phyloP scores from a whole-genome alignment of 2,888 invertebrate species.

The Leptinotarsa tumamoca region DNA sequence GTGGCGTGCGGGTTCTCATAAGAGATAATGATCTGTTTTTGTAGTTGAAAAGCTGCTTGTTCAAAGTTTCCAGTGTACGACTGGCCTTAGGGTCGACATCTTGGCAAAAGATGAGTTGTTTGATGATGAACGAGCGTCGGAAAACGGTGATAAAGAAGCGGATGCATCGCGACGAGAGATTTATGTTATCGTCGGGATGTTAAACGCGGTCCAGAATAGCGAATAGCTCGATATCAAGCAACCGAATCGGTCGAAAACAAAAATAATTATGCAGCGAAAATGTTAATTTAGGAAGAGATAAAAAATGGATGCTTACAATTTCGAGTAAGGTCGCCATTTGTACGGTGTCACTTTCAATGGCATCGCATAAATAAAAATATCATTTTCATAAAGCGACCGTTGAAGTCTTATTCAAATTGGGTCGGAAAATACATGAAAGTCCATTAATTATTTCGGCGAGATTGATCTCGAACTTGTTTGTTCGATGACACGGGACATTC shows the following conservation, averaged over 20 bases:
- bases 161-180: conserved; percentile 35
- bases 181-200: conserved; percentile 32
- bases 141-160: conserved; percentile 34
- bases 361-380: conserved; percentile 47
- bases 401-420: conserved; percentile 19
- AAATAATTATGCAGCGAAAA: conserved; percentile 30
- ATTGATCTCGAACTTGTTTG: conserved; percentile 5
- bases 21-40: too few species aligned
- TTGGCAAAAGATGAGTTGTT: conserved; percentile 26
- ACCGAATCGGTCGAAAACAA: conserved; percentile 23
- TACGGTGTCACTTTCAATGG: conserved; percentile 52
- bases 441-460: not conserved
- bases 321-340: conserved; percentile 48
- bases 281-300: conserved; percentile 28
- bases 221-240: conserved; percentile 19
- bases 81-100: not conserved
- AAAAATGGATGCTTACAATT: conserved; percentile 39
- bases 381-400: conserved; percentile 10
- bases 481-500: not conserved
- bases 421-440: not conserved
- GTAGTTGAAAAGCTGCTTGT: too few species aligned
- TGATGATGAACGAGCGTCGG: conserved; percentile 27
- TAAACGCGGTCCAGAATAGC: conserved; percentile 26
- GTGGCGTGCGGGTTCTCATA: too few species aligned
- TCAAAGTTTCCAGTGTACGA: too few species aligned